Evolutionary conservation across 2,113 vertebrate species (phyloP).

Genomic region (Gobio gobio): DNA sequence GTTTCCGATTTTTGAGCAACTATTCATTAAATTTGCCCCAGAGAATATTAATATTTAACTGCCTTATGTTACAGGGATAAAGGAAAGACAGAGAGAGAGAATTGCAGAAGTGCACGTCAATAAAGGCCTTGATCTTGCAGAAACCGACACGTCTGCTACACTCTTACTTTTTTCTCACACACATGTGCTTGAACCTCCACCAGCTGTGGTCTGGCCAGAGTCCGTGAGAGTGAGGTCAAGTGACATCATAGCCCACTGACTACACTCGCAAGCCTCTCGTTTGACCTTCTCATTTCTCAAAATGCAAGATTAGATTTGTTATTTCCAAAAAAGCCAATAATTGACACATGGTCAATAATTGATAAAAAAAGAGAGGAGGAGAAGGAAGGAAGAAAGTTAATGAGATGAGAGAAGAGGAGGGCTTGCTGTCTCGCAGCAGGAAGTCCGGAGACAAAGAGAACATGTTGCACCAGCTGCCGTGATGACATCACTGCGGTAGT

Average conservation of each 20-base stretch:
- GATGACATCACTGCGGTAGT: conserved; percentile 43
- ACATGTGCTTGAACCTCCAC: background rate
- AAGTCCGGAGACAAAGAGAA: conserved; percentile 34
- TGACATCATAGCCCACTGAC: background rate
- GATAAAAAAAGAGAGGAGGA: background rate
- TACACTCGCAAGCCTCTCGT: conserved; percentile 48
- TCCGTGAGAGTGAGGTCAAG: conserved; percentile 7
- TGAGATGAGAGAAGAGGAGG: conserved; percentile 27
- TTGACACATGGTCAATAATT: background rate
- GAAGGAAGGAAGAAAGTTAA: conserved; percentile 11
- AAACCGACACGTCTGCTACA: conserved; percentile 1
- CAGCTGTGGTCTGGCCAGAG: background rate
- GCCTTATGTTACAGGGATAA: background rate
- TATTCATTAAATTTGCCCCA: background rate
- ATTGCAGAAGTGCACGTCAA: conserved; percentile 29
- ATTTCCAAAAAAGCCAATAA: conserved; percentile 48
- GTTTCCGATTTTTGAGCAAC: background rate
- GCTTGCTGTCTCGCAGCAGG: conserved; percentile 35
- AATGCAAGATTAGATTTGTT: conserved; percentile 33
- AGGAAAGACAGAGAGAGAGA: background rate
- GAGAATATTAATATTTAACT: background rate
- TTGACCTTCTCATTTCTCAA: conserved; percentile 49
- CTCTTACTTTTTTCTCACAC: conserved; percentile 39
- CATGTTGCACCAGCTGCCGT: conserved; percentile 47
- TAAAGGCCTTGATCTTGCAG: conserved; percentile 34